Evolutionary conservation across 2,888 invertebrate genomes (phyloP).

Genomic region (Pristionchus fissidentatus): DNA sequence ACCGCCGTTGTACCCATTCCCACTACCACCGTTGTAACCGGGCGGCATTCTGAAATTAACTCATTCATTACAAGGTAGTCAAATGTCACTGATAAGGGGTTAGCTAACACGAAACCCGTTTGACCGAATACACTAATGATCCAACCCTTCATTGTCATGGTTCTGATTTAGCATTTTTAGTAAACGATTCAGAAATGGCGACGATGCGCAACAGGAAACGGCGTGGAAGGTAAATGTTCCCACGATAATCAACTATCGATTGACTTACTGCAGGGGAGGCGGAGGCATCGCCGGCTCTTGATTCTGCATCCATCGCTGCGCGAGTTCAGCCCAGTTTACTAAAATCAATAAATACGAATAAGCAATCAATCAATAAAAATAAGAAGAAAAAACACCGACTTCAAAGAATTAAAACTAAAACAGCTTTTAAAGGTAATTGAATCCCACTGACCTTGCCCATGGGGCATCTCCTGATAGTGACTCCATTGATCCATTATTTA

Average conservation of each 20-base stretch:
- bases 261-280: not conserved
- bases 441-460: constrained; percentile 28
- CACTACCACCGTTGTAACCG: not conserved
- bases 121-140: too few species aligned
- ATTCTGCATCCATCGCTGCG: constrained; percentile 35
- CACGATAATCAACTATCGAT: too few species aligned
- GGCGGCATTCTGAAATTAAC: constrained; percentile 7
- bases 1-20: not conserved
- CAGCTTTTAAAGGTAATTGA: not conserved
- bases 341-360: not conserved
- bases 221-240: too few species aligned
- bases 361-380: not conserved
- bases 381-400: not conserved
- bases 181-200: too few species aligned
- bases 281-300: constrained; percentile 2
- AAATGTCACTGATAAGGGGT: too few species aligned
- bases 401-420: not conserved
- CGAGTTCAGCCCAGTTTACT: constrained; percentile 32
- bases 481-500: constrained; percentile 20
- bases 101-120: too few species aligned
- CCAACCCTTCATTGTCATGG: not conserved
- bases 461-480: constrained; percentile 22
- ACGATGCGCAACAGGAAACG: too few species aligned
- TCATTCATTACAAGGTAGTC: not conserved
- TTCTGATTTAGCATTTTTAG: not conserved